A percentile compares a stretch with the other conserved stretches of the same genome.
Evolutionary conservation across 2,797 vertebrate genomes (phyloP).

Genomic region (Poecile montanus): DNA sequence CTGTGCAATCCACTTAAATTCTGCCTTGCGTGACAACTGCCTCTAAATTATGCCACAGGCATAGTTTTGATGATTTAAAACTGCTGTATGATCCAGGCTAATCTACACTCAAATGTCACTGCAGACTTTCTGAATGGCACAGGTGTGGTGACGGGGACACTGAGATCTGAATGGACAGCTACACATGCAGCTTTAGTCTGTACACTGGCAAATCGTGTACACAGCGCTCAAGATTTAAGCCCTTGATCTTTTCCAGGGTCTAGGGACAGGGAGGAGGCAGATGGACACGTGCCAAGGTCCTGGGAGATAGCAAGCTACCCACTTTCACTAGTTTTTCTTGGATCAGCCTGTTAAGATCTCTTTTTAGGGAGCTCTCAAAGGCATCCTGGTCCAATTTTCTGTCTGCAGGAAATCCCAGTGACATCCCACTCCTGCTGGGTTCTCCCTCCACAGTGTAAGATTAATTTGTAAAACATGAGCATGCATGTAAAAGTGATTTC

Average conservation of each 20-base stretch:
- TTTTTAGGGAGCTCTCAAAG: not conserved
- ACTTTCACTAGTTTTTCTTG: not conserved
- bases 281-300: rapidly evolving
- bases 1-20: not conserved
- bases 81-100: not conserved
- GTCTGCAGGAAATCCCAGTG: not conserved
- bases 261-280: not conserved
- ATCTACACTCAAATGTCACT: not conserved
- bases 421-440: not conserved
- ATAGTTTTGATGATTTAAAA: not conserved
- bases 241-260: not conserved
- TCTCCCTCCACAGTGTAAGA: not conserved
- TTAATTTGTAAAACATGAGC: not conserved
- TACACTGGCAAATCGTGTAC: not conserved
- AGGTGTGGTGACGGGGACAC: not conserved
- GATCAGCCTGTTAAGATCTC: not conserved
- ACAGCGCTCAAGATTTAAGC: not conserved
- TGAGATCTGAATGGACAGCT: not conserved
- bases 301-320: not conserved
- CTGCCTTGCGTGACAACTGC: not conserved
- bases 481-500: not conserved
- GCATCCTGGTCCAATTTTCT: not conserved
- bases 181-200: rapidly evolving
- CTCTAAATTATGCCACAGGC: not conserved
- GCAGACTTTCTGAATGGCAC: not conserved